phyloP scores from a whole-genome alignment of 2,888 invertebrate species.

The Spisula subtruncata region DNA sequence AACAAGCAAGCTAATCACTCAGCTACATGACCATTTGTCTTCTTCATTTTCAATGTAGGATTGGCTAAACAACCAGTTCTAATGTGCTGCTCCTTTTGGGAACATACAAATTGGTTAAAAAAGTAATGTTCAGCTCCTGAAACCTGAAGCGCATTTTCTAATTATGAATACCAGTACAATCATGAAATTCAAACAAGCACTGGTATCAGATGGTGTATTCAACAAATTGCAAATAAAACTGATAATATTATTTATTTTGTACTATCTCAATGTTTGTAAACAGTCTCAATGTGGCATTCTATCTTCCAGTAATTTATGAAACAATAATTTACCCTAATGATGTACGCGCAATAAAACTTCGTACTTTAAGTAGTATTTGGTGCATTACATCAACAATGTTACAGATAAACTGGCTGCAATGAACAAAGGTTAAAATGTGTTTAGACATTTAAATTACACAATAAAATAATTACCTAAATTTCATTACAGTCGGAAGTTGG shows the following conservation, averaged over 20 bases:
- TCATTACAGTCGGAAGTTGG: not conserved
- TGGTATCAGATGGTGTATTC: too few relatives aligned
- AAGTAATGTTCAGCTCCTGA: too few relatives aligned
- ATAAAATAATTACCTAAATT: constrained; percentile 10
- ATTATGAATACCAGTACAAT: too few relatives aligned
- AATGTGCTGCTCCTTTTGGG: too few relatives aligned
- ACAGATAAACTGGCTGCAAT: not conserved
- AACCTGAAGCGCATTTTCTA: too few relatives aligned
- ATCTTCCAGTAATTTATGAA: not conserved
- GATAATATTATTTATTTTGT: not conserved
- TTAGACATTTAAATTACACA: constrained; percentile 7
- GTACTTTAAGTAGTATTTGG: not conserved
- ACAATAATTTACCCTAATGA: constrained; percentile 1
- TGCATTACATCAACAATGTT: constrained; percentile 14
- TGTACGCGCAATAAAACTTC: not conserved
- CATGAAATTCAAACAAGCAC: too few relatives aligned
- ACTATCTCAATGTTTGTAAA: constrained; percentile 16
- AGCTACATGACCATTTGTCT: too few relatives aligned
- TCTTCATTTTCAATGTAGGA: too few relatives aligned
- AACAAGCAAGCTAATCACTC: too few relatives aligned
- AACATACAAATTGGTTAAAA: too few relatives aligned
- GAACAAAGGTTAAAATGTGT: constrained; percentile 26
- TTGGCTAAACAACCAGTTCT: too few relatives aligned
- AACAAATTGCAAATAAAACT: constrained; percentile 2
- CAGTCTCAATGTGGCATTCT: not conserved